Evolutionary conservation across 2,888 invertebrate species (phyloP).

Genomic region (Petrolisthes manimaculis): DNA sequence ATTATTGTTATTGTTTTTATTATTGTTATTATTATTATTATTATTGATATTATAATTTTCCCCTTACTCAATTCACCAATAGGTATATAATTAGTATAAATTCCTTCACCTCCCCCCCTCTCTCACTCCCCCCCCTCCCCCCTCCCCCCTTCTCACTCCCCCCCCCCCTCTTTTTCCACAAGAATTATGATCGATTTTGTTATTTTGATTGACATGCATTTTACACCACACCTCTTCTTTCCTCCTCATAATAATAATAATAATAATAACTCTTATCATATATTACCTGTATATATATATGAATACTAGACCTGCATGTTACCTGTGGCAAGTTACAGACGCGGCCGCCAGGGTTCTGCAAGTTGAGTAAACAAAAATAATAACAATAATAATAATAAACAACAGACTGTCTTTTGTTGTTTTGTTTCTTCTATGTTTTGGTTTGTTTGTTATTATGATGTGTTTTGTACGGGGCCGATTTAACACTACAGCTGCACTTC

Average conservation of each 20-base stretch:
- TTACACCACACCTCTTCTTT: not conserved
- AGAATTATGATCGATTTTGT: not conserved
- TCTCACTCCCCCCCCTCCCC: not conserved
- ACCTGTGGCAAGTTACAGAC: not conserved
- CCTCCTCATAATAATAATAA: not conserved
- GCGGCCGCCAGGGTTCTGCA: not conserved
- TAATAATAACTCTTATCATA: not conserved
- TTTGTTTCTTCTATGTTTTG: too few relatives aligned
- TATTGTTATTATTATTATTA: constrained; percentile 19
- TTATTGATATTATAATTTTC: constrained; percentile 18
- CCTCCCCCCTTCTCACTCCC: not conserved
- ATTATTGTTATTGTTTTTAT: not conserved
- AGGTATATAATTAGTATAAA: not conserved
- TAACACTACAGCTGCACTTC: too few relatives aligned
- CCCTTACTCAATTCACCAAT: not conserved
- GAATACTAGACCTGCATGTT: not conserved
- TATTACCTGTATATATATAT: not conserved
- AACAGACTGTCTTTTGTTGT: too few relatives aligned
- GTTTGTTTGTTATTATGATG: too few relatives aligned
- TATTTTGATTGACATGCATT: not conserved
- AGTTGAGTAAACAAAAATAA: not conserved
- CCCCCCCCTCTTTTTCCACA: not conserved
- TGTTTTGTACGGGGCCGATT: too few relatives aligned
- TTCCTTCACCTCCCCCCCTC: not conserved
- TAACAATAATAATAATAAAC: too few relatives aligned